Evolutionary conservation across 2,888 invertebrate species (phyloP).

Genomic region (Bimastos eiseni): DNA sequence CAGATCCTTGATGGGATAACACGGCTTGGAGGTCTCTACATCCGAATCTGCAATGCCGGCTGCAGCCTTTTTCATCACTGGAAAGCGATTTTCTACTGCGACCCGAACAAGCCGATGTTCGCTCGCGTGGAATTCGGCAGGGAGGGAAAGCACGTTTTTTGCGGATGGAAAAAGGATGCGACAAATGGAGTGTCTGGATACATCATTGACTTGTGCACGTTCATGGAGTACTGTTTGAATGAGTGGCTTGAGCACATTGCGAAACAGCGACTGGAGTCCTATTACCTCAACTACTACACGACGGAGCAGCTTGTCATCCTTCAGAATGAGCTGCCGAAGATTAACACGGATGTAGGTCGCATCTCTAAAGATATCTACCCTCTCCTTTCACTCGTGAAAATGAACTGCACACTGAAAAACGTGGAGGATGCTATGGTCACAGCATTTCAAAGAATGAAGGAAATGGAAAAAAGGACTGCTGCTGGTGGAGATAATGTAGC

Average conservation of each 20-base stretch:
- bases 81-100: slow-evolving; percentile 49
- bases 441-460: slow-evolving; percentile 36
- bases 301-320: slow-evolving; percentile 54
- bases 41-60: slow-evolving; percentile 50
- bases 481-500: background rate
- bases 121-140: slow-evolving; percentile 45
- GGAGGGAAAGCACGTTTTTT: background rate
- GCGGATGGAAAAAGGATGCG: background rate
- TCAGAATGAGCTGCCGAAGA: slow-evolving; percentile 48
- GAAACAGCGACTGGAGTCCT: slow-evolving; percentile 44
- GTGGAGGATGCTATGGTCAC: slow-evolving; percentile 44
- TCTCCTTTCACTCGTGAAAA: slow-evolving; percentile 46
- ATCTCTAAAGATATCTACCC: slow-evolving; percentile 44
- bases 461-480: slow-evolving; percentile 17
- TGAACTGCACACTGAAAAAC: slow-evolving; percentile 44
- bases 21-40: slow-evolving; percentile 49
- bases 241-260: slow-evolving; percentile 49
- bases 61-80: slow-evolving; percentile 52
- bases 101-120: slow-evolving; percentile 39
- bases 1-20: slow-evolving; percentile 53
- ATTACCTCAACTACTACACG: slow-evolving; percentile 52
- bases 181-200: slow-evolving; percentile 43
- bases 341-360: background rate
- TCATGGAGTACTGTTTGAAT: slow-evolving; percentile 48
- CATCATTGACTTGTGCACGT: slow-evolving; percentile 46